Evolutionary conservation across 2,797 vertebrate genomes (phyloP).

Genomic region (Amniataba percoides): DNA sequence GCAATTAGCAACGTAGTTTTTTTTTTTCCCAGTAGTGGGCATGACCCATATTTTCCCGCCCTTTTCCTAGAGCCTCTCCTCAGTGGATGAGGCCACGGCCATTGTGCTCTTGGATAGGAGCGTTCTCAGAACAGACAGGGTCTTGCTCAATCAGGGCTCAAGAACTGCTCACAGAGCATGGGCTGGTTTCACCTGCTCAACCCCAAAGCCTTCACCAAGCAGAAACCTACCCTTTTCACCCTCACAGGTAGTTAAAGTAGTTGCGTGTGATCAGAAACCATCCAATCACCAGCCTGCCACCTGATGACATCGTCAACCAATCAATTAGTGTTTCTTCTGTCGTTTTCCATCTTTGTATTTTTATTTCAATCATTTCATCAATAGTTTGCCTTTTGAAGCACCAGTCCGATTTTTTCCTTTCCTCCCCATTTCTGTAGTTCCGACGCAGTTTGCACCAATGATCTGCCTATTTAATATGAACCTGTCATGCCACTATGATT

Average conservation of each 20-base stretch:
- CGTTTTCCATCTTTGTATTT: slow-evolving; percentile 3
- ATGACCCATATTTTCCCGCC: slow-evolving; percentile 82
- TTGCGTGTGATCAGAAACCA: slow-evolving; percentile 54
- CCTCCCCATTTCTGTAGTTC: slow-evolving; percentile 1
- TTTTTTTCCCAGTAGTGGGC: slow-evolving; percentile 47
- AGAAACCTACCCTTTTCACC: slow-evolving; percentile 94
- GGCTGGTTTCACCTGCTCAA: slow-evolving; percentile 87
- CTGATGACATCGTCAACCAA: slow-evolving; percentile 32
- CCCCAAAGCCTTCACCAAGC: slow-evolving; percentile 88
- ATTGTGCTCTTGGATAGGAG: slow-evolving; percentile 79
- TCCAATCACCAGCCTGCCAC: slow-evolving; percentile 58
- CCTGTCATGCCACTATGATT: neutral
- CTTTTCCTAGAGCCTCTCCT: slow-evolving; percentile 93
- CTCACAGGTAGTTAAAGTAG: slow-evolving; percentile 92
- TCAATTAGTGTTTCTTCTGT: slow-evolving; percentile 28
- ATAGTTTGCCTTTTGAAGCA: neutral
- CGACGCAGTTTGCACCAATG: neutral
- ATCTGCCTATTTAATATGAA: slow-evolving; percentile 9
- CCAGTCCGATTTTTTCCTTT: neutral
- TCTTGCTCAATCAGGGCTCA: slow-evolving; percentile 82
- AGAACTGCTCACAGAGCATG: slow-evolving; percentile 81
- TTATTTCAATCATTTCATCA: slow-evolving; percentile 10
- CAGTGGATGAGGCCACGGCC: slow-evolving; percentile 87
- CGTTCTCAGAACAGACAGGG: slow-evolving; percentile 78
- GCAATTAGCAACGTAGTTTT: slow-evolving; percentile 23